Evolutionary conservation across 2,797 vertebrate genomes (phyloP).

Genomic region (Catamblyrhynchus diadema): DNA sequence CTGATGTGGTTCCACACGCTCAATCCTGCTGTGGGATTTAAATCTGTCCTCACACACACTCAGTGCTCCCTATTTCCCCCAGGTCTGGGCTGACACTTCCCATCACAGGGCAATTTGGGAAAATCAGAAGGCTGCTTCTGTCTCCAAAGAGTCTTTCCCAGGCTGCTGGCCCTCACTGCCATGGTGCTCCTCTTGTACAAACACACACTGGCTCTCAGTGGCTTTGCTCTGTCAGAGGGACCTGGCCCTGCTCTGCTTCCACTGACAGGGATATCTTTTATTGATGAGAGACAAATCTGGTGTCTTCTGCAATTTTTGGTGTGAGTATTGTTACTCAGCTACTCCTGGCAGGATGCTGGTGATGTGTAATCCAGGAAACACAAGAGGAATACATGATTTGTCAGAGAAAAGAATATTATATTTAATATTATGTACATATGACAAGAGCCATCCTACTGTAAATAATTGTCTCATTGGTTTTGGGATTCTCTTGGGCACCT

Average conservation of each 20-base stretch:
- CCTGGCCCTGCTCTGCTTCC: not conserved
- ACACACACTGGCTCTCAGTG: rapidly evolving
- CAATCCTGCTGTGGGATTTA: not conserved
- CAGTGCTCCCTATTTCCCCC: rapidly evolving
- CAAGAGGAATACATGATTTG: not conserved
- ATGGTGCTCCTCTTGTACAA: rapidly evolving
- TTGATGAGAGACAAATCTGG: not conserved
- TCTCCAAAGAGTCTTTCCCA: not conserved
- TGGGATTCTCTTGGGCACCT: not conserved
- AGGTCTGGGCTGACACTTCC: not conserved
- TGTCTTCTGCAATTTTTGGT: not conserved
- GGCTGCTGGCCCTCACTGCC: not conserved
- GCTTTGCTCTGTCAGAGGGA: not conserved
- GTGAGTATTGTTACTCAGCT: not conserved
- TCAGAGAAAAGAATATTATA: not conserved
- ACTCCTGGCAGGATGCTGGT: not conserved
- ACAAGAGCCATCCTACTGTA: not conserved
- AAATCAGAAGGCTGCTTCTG: not conserved
- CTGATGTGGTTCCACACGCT: rapidly evolving
- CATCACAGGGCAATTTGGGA: not conserved
- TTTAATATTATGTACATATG: not conserved
- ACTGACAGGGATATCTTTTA: rapidly evolving
- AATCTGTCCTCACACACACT: not conserved
- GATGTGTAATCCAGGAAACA: not conserved
- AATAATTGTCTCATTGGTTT: not conserved